Evolutionary conservation across 1,140 invertebrate genomes (phyloP), one percentile per base, ranked within the genome.

Genomic region (Drosophila pseudoobscura): DNA sequence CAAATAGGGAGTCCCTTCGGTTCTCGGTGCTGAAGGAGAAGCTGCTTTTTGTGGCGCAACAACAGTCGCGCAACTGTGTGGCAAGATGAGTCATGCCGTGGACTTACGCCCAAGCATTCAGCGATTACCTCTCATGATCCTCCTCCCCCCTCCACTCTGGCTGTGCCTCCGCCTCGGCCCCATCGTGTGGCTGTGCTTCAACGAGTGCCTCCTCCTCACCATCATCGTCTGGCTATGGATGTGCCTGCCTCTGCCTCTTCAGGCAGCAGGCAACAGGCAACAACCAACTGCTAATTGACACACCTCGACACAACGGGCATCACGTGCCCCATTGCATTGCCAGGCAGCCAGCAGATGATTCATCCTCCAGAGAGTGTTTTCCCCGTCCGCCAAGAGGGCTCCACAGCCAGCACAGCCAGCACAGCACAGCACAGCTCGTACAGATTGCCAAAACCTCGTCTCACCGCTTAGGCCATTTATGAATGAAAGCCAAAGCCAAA

Each of bases 271-370:
- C 20, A 20, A 20, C 20, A 20, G 20, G 20, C 20, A 73, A 79
- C 80, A 85, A 85, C 78, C 68, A 77, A 52, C 84, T 89, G 83
- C 75, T 87, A 83, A 88, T 82, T 87, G 84, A 87, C 83, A 87
- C 78, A 87, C 83, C 83, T 88, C 83, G 66, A 82, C 74, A 29
- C 45, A 50, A 72, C 58, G 74, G 75, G 53, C 80, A 84, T 83
- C 80, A 84, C 80, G 75, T 84, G 80, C 80, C 60, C 58, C 59
- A 75, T 62, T 59, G 6, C 24, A 58, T 35, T 66, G 65, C 68
- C 66, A 70, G 46, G 29, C 53, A 57, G 31, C 41, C 62, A 53
- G 57, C 39, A 61, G 52, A 71, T 79, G 76, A 78, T 43, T 79
- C 76, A 78, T 79, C 57, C 46, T n/a, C 6, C 17, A 39, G 35